These are phyloP conservation scores for Hylomyscus alleni DNA, from an alignment of 2,797 vertebrate genomes.

Conservation along the genomic window DNA sequence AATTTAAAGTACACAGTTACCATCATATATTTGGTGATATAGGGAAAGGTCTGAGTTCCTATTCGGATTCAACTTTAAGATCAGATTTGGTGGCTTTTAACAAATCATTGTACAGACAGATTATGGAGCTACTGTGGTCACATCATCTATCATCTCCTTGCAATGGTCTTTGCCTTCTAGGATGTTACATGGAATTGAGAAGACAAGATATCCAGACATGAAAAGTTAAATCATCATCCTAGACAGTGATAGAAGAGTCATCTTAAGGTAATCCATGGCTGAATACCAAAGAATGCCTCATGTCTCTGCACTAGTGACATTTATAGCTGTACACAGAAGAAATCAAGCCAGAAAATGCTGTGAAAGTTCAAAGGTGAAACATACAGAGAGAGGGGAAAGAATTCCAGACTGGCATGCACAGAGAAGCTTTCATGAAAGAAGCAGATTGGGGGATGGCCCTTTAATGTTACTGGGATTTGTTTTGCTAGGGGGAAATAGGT, in stretches of 20 bases:
- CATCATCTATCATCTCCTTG: constrained; percentile 56
- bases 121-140: constrained; percentile 70
- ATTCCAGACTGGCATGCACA: constrained; percentile 12
- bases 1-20: constrained; percentile 67
- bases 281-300: constrained; percentile 60
- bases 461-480: background rate
- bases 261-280: constrained; percentile 61
- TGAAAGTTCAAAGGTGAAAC: constrained; percentile 11
- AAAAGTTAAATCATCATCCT: constrained; percentile 72
- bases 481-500: constrained; percentile 11
- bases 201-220: constrained; percentile 69
- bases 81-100: constrained; percentile 66
- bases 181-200: constrained; percentile 73
- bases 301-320: constrained; percentile 64
- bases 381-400: background rate
- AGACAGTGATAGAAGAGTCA: constrained; percentile 74
- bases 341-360: constrained; percentile 45
- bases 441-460: background rate
- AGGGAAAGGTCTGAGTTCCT: constrained; percentile 54
- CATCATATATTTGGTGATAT: constrained; percentile 66
- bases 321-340: constrained; percentile 62
- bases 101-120: constrained; percentile 70
- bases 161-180: constrained; percentile 38
- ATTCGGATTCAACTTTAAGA: constrained; percentile 71
- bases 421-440: constrained; percentile 28